Percentiles rank a stretch among this genome's conserved stretches.
Conservation (phyloP, 2,113 vertebrate species). For the Corapipo altera region DNA sequence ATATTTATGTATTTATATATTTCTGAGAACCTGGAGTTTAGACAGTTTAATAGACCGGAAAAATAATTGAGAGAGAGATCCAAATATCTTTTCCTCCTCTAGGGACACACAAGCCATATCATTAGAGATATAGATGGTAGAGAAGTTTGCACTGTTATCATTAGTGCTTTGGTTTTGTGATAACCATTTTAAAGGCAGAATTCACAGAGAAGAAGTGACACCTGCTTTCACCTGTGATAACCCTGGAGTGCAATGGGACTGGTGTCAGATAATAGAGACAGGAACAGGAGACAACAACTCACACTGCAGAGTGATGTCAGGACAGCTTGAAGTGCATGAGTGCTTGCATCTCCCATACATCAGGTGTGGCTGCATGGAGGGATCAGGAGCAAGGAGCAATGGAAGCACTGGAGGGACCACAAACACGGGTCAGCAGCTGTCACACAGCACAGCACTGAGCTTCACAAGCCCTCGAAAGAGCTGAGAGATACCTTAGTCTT, state of each 20-base stretch:
- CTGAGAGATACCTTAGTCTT: not conserved
- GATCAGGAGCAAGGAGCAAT: not conserved
- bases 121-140: not conserved
- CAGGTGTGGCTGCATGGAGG: not conserved
- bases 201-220: not conserved
- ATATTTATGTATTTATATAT: not conserved
- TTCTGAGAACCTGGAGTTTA: conserved; percentile 9
- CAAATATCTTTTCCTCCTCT: not conserved
- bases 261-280: not conserved
- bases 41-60: conserved; percentile 61
- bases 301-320: not conserved
- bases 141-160: not conserved
- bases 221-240: not conserved
- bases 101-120: not conserved
- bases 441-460: not conserved
- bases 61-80: conserved; percentile 64
- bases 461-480: not conserved
- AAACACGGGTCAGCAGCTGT: not conserved
- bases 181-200: not conserved
- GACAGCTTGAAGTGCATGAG: not conserved
- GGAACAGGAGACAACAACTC: not conserved
- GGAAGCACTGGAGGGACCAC: not conserved
- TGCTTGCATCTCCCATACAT: not conserved
- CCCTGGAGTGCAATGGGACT: not conserved
- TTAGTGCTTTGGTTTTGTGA: not conserved